These are phyloP conservation scores for Pseudococcus jackbeardsleyi DNA, from an alignment of 2,888 invertebrate species.

Conservation along the genomic window DNA sequence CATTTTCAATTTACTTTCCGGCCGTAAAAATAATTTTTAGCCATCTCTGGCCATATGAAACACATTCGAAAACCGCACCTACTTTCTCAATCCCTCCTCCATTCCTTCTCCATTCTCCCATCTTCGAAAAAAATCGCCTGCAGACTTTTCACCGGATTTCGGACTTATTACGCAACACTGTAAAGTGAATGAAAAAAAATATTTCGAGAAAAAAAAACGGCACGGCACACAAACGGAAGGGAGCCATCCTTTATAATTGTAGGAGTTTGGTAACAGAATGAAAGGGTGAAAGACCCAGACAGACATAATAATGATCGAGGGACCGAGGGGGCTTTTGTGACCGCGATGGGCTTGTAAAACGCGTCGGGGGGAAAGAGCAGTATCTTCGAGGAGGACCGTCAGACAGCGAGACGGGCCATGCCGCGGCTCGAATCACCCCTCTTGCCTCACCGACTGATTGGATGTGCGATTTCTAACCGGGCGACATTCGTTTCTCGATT, in stretches of 20 bases:
- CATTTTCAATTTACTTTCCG: no score
- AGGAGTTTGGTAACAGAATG: slow-evolving; percentile 58
- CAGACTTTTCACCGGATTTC: no score
- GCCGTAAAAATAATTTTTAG: no score
- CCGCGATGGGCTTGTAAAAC: slow-evolving; percentile 22
- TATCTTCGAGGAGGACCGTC: slow-evolving; percentile 60
- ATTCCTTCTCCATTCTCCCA: no score
- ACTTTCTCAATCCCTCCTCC: no score
- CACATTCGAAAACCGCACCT: no score
- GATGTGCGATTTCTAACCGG: slow-evolving; percentile 61
- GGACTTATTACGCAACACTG: background rate
- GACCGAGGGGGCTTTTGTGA: slow-evolving; percentile 60
- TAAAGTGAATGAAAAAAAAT: slow-evolving; percentile 4
- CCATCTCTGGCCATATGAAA: no score
- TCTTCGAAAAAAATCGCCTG: no score
- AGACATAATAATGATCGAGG: slow-evolving; percentile 59
- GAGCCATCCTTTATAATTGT: slow-evolving; percentile 61
- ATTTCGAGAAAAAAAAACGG: background rate
- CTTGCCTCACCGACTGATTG: slow-evolving; percentile 60
- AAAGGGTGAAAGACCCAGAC: slow-evolving; percentile 64
- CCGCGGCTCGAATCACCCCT: slow-evolving; percentile 59
- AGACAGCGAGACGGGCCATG: slow-evolving; percentile 64
- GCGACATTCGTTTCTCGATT: slow-evolving; percentile 64
- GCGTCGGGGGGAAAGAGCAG: slow-evolving; percentile 52
- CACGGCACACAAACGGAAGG: slow-evolving; percentile 54